Base-by-base conservation (phyloP, 2,797 vertebrate genomes). In the Galagoides demidoff region DNA sequence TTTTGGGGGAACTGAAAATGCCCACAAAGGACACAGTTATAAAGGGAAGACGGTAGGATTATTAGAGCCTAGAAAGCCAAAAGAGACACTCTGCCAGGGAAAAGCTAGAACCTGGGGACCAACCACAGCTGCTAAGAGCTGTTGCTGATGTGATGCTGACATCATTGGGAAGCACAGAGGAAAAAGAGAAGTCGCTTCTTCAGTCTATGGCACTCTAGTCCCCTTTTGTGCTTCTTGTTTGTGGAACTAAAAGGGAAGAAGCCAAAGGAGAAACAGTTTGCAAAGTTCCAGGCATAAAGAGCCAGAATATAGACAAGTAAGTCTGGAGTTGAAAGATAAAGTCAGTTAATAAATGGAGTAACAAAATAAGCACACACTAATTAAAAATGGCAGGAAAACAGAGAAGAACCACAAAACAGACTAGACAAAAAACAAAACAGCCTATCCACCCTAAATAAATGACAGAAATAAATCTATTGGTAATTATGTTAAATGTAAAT, bases 181-280 rank as follows among this genome's bases (percentile, higher is more conserved):
- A 86, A 68, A 19, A 13, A 29, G 23, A 43, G 61, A 85, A 90
- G 45, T 93, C 45, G 66, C 81, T 79, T 85, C 13, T 89, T 39
- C n/a, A 49, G 12, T 49, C 2, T 70, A 57, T 45, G 68, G 39
- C n/a, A 49, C 86, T 68, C 85, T 55, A 85, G 59, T 82, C 22
- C 73, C 29, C 29, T 63, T 63, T 13, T 39, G 37, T 49, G 49
- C 7, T 17, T 29, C 20, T 16, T 88, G 23, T 71, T 55, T 91
- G 45, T 73, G 31, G 34, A 85, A 76, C 23, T 23, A 52, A 87
- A 82, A 82, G 82, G 11, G 13, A 94, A 78, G 27, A 64, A 39
- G 43, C 22, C n/a, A 87, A 94, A 94, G 37, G 14, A 96, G 55
- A 91, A 83, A 77, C 2, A 63, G 68, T 76, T 37, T 93, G 23